Evolutionary conservation across 2,797 vertebrate genomes (phyloP).

Genomic region (Amblyopsis hoosieri): DNA sequence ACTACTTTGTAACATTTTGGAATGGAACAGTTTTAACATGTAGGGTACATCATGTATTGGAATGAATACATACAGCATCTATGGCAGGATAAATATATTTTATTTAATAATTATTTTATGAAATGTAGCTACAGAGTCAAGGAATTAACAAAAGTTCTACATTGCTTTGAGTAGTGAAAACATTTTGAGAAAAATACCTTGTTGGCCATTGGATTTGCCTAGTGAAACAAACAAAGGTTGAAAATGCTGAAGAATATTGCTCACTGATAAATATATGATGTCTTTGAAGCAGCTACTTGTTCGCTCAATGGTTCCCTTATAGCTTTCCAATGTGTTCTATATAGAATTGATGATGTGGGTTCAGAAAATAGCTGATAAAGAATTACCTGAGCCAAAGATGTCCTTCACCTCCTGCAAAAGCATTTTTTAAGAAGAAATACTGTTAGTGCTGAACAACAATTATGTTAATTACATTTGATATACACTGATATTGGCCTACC

Average conservation of each 20-base stretch:
- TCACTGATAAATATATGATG: neutral
- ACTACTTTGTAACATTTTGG: no score
- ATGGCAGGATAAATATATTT: no score
- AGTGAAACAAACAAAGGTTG: neutral
- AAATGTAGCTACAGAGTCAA: no score
- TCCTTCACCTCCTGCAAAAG: neutral
- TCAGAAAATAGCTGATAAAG: neutral
- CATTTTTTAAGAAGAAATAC: neutral
- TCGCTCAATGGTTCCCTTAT: no score
- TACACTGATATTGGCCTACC: constrained; percentile 19
- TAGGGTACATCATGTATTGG: no score
- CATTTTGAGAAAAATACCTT: constrained; percentile 19
- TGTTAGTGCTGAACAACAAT: constrained; percentile 1
- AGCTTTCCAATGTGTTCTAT: no score
- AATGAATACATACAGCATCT: no score
- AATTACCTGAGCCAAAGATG: constrained; percentile 5
- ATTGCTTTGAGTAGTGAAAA: neutral
- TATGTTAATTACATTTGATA: neutral
- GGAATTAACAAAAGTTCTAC: no score
- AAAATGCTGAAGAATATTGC: neutral
- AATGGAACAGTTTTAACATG: no score
- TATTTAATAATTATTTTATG: no score
- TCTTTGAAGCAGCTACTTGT: no score
- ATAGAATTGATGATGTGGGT: no score
- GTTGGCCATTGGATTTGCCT: neutral